Conservation (phyloP, 2,797 vertebrate genomes). For the Chromobotia macracanthus region DNA sequence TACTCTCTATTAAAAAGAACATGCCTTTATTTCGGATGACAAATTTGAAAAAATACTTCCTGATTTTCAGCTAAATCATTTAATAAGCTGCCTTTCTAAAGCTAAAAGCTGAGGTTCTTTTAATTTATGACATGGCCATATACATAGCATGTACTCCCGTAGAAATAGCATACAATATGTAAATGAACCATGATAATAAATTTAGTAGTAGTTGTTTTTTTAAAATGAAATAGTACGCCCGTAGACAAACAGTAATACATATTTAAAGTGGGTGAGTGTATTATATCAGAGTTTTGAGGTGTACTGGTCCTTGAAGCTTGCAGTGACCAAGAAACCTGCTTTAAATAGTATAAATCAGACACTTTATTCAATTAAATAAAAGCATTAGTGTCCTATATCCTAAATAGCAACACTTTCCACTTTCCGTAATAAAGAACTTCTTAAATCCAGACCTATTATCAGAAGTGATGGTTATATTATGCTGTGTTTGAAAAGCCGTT, state of each 20-base stretch:
- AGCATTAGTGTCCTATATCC: conserved; percentile 60
- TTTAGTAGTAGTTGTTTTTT: no score
- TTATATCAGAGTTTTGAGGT: no score
- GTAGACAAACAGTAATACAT: no score
- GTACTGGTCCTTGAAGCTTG: conserved; percentile 4
- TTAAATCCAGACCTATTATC: conserved; percentile 64
- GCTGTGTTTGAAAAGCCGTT: conserved; percentile 65
- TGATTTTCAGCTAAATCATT: conserved; percentile 60
- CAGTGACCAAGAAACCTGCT: conserved; percentile 40
- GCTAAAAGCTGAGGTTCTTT: conserved; percentile 5
- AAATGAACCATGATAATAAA: no score
- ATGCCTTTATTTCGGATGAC: conserved; percentile 56
- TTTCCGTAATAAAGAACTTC: conserved; percentile 64
- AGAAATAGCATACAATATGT: neutral
- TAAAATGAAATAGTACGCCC: neutral
- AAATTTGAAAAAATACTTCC: conserved; percentile 60
- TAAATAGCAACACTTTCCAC: conserved; percentile 47
- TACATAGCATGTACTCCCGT: conserved; percentile 26
- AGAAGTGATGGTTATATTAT: conserved; percentile 66
- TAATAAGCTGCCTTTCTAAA: conserved; percentile 47
- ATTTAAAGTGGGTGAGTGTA: no score
- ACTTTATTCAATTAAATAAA: conserved; percentile 60
- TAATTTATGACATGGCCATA: conserved; percentile 44
- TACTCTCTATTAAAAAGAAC: conserved; percentile 47
- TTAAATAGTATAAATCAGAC: conserved; percentile 54